A percentile compares a stretch with the other conserved stretches of the same genome.
Conservation (phyloP, 2,797 vertebrate genomes). For the Tenualosa ilisha region DNA sequence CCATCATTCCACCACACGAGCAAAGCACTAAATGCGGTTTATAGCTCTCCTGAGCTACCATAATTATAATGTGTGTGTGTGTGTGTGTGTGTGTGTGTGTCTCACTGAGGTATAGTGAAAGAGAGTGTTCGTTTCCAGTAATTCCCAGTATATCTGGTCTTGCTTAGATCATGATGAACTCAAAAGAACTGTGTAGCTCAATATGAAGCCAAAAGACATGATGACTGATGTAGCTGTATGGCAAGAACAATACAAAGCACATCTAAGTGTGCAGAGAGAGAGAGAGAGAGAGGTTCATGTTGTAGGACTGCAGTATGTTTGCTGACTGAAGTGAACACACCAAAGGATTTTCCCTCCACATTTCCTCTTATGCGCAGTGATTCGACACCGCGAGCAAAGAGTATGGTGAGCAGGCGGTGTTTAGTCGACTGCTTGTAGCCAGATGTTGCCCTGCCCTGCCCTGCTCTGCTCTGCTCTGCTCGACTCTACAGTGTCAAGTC, state of each 20-base stretch:
- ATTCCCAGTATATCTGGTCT: constrained; percentile 10
- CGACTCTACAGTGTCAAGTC: constrained; percentile 63
- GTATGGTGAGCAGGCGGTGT: constrained; percentile 50
- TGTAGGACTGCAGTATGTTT: constrained; percentile 13
- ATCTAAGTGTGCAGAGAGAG: background rate
- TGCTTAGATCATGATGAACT: constrained; percentile 27
- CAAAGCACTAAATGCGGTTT: constrained; percentile 1
- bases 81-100: background rate
- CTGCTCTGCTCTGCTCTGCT: constrained; percentile 38
- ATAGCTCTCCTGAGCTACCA: background rate
- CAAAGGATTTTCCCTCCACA: background rate
- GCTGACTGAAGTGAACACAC: constrained; percentile 19
- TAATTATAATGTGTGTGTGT: constrained; percentile 15
- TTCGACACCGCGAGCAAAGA: constrained; percentile 39
- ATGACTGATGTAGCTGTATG: too few relatives aligned
- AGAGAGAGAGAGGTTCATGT: background rate
- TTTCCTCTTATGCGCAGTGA: constrained; percentile 32
- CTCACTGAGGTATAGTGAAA: background rate
- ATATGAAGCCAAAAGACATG: constrained; percentile 18
- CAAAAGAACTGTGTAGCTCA: constrained; percentile 20
- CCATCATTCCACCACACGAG: background rate
- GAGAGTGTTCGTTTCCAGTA: constrained; percentile 22
- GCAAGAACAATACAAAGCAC: constrained; percentile 26
- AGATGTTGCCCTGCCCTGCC: constrained; percentile 64
- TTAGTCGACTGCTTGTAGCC: constrained; percentile 58